These are phyloP conservation scores for Orientallactaga sibirica DNA, from an alignment of 2,797 vertebrate genomes.

Conservation along the genomic window DNA sequence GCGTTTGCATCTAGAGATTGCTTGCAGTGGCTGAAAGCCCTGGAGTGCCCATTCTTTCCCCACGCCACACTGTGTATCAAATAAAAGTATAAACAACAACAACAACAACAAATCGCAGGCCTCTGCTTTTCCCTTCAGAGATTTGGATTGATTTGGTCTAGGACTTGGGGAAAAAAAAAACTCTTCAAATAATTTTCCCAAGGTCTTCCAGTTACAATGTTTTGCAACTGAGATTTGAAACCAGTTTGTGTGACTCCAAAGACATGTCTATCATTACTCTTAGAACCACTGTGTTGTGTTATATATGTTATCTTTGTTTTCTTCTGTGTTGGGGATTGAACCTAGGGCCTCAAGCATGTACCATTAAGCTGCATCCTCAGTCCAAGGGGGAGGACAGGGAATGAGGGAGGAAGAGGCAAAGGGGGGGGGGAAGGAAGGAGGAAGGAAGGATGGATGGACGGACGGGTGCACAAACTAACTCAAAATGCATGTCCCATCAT, in stretches of 20 bases:
- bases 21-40: too few relatives aligned
- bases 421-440: neutral
- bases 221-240: constrained; percentile 31
- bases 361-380: neutral
- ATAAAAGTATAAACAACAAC: too few relatives aligned
- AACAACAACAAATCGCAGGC: neutral
- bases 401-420: too few relatives aligned
- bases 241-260: constrained; percentile 28
- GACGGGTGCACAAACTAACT: too few relatives aligned
- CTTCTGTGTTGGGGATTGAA: neutral
- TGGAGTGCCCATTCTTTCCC: too few relatives aligned
- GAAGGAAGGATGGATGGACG: neutral
- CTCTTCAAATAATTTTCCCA: constrained; percentile 50
- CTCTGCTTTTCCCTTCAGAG: neutral
- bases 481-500: too few relatives aligned
- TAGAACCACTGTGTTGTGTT: neutral
- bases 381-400: neutral
- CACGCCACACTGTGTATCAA: too few relatives aligned
- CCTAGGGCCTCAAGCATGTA: neutral
- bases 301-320: neutral
- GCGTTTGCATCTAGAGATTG: too few relatives aligned
- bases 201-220: neutral
- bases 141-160: constrained; percentile 24
- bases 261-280: neutral
- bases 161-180: neutral